Conservation (phyloP, 2,797 vertebrate genomes). For the Eulemur albifrons region DNA sequence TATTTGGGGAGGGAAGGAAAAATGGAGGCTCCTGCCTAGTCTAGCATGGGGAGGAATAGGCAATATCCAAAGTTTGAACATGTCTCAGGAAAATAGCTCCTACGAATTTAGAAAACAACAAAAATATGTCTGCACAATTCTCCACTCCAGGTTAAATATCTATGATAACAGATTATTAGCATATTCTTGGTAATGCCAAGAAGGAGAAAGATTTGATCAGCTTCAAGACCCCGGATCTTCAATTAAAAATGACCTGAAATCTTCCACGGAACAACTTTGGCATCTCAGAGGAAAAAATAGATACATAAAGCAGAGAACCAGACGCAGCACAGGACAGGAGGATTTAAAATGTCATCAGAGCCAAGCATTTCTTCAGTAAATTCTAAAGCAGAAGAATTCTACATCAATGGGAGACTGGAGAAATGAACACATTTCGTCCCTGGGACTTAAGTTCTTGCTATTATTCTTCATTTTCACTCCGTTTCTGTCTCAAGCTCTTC, state of each 20-base stretch:
- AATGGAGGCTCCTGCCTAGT: slow-evolving; percentile 1
- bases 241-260: background rate
- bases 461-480: background rate
- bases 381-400: background rate
- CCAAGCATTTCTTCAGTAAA: background rate
- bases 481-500: background rate
- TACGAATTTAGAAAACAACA: background rate
- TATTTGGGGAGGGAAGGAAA: slow-evolving; percentile 60
- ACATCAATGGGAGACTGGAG: background rate
- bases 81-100: background rate
- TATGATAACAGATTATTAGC: slow-evolving; percentile 32
- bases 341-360: background rate
- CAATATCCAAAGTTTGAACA: background rate
- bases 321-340: background rate
- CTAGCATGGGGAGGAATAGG: background rate
- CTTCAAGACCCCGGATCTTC: background rate
- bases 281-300: background rate
- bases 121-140: background rate
- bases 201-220: background rate
- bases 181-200: slow-evolving; percentile 2
- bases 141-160: slow-evolving; percentile 37
- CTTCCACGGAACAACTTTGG: background rate
- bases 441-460: background rate
- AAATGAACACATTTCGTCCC: background rate
- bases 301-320: background rate